phyloP scores from a whole-genome alignment of 2,113 vertebrate species.

The Physeter macrocephalus region DNA sequence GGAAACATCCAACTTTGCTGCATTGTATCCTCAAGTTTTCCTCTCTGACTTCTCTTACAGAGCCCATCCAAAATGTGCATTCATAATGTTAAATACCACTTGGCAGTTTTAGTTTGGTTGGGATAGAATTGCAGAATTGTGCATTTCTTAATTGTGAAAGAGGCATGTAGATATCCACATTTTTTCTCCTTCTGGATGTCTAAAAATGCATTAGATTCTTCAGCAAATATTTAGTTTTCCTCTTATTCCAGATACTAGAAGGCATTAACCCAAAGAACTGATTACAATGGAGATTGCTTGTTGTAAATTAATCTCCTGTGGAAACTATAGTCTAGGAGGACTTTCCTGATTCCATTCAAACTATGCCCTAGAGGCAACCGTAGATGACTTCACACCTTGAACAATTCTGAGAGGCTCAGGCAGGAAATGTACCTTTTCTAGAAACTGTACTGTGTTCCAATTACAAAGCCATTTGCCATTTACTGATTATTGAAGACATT shows the following conservation, averaged over 20 bases:
- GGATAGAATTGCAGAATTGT: conserved; percentile 47
- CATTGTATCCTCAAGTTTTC: neutral
- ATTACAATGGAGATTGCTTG: neutral
- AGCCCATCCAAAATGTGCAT: neutral
- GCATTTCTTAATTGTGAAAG: conserved; percentile 50
- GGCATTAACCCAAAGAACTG: neutral
- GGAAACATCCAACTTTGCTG: neutral
- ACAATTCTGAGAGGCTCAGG: neutral
- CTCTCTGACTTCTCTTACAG: neutral
- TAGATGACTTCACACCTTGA: neutral
- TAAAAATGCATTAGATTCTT: conserved; percentile 43
- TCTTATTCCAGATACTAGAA: neutral
- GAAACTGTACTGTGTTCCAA: neutral
- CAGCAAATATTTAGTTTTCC: conserved; percentile 18
- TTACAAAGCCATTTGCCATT: neutral
- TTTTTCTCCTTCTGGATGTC: conserved; percentile 22
- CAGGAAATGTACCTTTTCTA: neutral
- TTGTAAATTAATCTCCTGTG: neutral
- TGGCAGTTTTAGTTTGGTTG: conserved; percentile 42
- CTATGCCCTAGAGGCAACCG: neutral
- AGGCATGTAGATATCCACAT: conserved; percentile 1
- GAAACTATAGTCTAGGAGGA: neutral
- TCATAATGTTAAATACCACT: conserved; percentile 9
- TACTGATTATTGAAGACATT: neutral
- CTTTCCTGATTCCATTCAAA: neutral